Percentiles rank a stretch among this genome's conserved stretches.
Evolutionary conservation across 2,113 vertebrate species (phyloP).

Genomic region (Sinocyclocheilus rhinocerous): DNA sequence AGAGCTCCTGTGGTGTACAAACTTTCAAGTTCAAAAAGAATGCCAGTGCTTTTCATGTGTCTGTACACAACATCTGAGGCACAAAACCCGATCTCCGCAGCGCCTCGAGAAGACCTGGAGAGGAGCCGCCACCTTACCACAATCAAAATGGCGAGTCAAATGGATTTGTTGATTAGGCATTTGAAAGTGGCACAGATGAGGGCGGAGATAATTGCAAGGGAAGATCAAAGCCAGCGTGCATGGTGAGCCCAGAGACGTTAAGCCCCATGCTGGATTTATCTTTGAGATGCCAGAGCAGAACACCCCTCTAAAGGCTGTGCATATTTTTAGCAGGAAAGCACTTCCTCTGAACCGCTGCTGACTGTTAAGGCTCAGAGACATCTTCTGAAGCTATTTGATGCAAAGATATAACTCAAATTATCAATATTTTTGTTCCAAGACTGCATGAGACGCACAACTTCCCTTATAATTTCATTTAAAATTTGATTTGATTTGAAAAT

Average conservation of each 20-base stretch:
- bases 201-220: conserved; percentile 48
- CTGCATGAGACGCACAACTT: not conserved
- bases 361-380: conserved; percentile 18
- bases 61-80: conserved; percentile 3
- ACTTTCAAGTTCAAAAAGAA: conserved; percentile 36
- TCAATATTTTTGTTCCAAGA: not conserved
- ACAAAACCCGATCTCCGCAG: conserved; percentile 10
- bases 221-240: conserved; percentile 50
- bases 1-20: conserved; percentile 2
- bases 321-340: conserved; percentile 41
- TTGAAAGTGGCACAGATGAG: conserved; percentile 51
- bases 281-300: conserved; percentile 44
- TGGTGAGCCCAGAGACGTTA: conserved; percentile 37
- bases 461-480: not conserved
- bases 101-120: conserved; percentile 26
- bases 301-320: conserved; percentile 18
- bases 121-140: conserved; percentile 22
- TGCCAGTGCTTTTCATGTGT: conserved; percentile 32
- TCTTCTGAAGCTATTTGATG: not conserved
- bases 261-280: conserved; percentile 46
- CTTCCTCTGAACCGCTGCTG: conserved; percentile 19
- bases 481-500: no score
- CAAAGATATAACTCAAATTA: not conserved
- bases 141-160: conserved; percentile 54
- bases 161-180: conserved; percentile 57